phyloP scores from a whole-genome alignment of 2,888 invertebrate species.

The Rhaphigaster nebulosa region DNA sequence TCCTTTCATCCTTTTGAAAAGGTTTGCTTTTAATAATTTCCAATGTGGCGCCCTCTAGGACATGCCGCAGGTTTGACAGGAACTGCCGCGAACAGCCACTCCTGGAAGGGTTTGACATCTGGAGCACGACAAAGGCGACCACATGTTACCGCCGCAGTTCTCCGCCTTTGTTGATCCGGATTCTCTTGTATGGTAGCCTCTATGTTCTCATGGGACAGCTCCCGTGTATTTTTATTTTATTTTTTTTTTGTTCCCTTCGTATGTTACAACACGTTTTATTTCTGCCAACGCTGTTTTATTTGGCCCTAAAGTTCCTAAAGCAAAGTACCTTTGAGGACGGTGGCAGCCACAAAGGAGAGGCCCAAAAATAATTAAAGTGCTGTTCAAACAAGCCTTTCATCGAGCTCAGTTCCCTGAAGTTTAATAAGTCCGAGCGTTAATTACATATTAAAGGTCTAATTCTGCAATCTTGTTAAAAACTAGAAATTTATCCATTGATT shows the following conservation, averaged over 20 bases:
- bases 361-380: constrained; percentile 38
- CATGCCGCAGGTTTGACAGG: not conserved
- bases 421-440: not conserved
- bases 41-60: not conserved
- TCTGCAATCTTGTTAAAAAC: not conserved
- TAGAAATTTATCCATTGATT: not conserved
- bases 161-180: constrained; percentile 14
- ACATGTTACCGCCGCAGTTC: constrained; percentile 4
- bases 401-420: not conserved
- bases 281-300: constrained; percentile 26
- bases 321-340: constrained; percentile 19
- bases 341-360: constrained; percentile 7
- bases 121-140: constrained; percentile 7
- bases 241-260: not conserved
- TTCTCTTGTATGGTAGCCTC: not conserved
- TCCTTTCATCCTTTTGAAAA: constrained; percentile 43
- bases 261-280: constrained; percentile 5
- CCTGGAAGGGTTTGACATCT: constrained; percentile 38
- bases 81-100: constrained; percentile 13
- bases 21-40: constrained; percentile 41
- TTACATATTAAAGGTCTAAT: not conserved
- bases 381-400: not conserved
- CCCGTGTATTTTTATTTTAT: constrained; percentile 26
- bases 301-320: constrained; percentile 16
- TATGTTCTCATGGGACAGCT: constrained; percentile 18